Conservation (phyloP, 2,888 invertebrate species). For the Caenorhabditis japonica region DNA sequence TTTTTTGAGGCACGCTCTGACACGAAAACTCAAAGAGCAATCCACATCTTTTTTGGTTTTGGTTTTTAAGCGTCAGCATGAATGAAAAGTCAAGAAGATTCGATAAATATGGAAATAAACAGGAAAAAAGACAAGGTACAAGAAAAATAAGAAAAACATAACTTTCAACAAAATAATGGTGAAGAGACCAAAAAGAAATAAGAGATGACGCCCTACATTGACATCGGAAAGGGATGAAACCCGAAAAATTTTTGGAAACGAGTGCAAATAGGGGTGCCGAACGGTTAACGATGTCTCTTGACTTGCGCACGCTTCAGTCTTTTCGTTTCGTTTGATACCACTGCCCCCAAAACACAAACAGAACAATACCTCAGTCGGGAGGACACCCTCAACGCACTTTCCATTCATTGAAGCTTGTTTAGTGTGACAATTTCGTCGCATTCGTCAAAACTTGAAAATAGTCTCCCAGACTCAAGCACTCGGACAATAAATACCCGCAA, state of each 20-base stretch:
- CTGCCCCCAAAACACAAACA: slow-evolving; percentile 54
- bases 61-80: too few species aligned
- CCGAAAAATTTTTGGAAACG: slow-evolving; percentile 36
- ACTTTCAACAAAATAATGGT: too few species aligned
- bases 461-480: slow-evolving; percentile 15
- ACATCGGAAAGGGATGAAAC: slow-evolving; percentile 35
- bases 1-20: slow-evolving; percentile 31
- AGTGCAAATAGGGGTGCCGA: slow-evolving; percentile 52
- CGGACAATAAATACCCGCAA: slow-evolving; percentile 37
- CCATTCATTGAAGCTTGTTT: slow-evolving; percentile 22
- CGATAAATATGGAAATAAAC: too few species aligned
- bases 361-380: slow-evolving; percentile 39
- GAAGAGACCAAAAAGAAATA: slow-evolving; percentile 1
- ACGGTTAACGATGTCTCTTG: slow-evolving; percentile 52
- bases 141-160: too few species aligned
- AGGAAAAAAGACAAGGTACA: too few species aligned
- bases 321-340: slow-evolving; percentile 49
- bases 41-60: background rate
- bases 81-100: too few species aligned
- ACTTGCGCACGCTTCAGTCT: slow-evolving; percentile 52
- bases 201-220: background rate
- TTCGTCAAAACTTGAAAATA: slow-evolving; percentile 27
- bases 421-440: slow-evolving; percentile 9
- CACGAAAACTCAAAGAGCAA: slow-evolving; percentile 49
- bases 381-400: slow-evolving; percentile 17